Evolutionary conservation across 2,888 invertebrate genomes (phyloP).

Genomic region (Augochlorella aurata): DNA sequence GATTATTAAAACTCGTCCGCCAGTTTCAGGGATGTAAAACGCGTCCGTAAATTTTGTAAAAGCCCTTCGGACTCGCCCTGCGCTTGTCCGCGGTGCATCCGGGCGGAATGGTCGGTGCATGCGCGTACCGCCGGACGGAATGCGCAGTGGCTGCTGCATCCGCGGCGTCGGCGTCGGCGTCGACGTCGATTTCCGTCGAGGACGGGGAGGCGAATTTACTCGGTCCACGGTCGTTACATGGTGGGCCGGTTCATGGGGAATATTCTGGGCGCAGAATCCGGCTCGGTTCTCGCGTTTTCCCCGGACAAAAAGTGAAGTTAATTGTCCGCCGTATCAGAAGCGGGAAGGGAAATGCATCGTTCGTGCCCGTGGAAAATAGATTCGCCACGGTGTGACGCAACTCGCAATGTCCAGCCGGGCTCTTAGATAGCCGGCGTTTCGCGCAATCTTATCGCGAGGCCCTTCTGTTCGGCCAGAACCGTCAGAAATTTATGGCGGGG

Average conservation of each 20-base stretch:
- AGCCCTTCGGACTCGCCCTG: constrained; percentile 12
- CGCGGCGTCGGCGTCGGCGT: constrained; percentile 16
- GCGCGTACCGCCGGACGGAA: constrained; percentile 40
- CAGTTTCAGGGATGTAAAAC: constrained; percentile 10
- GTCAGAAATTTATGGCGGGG: constrained; percentile 36
- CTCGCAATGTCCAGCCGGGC: background rate
- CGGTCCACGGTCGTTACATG: constrained; percentile 4
- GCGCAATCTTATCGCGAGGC: background rate
- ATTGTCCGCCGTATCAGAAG: no score
- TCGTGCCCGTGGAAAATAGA: background rate
- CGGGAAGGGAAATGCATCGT: no score
- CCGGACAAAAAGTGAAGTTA: background rate
- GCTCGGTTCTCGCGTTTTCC: constrained; percentile 30
- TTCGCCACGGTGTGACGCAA: background rate
- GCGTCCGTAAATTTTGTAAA: constrained; percentile 12
- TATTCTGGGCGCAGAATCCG: constrained; percentile 42
- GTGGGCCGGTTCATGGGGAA: constrained; percentile 17
- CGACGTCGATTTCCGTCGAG: background rate
- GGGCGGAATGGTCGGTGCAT: constrained; percentile 49
- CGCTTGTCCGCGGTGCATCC: background rate
- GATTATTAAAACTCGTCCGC: constrained; percentile 8
- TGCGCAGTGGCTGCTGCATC: constrained; percentile 51
- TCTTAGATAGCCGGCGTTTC: background rate
- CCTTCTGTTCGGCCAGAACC: background rate
- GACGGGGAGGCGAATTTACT: constrained; percentile 42